Evolutionary conservation across 92 coral and sea anemone genomes (phyloP).

Genomic region (Isaurus tuberculatus): DNA sequence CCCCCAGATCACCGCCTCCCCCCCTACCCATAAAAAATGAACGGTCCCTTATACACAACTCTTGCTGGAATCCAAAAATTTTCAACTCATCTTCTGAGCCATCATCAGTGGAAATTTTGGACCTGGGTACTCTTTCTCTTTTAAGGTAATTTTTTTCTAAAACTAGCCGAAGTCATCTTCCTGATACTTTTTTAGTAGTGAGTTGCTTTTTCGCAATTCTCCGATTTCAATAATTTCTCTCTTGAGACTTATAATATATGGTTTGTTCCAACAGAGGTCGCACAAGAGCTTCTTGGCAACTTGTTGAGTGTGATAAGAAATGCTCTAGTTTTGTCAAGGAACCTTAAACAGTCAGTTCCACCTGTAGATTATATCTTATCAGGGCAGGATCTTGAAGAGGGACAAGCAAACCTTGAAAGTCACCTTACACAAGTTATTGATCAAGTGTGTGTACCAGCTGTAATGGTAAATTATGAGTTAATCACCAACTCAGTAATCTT

Average conservation of each 20-base stretch:
- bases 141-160: too few relatives aligned
- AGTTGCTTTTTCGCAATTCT: background rate
- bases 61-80: too few relatives aligned
- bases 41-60: too few relatives aligned
- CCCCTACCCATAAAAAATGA: too few relatives aligned
- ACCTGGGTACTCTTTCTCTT: too few relatives aligned
- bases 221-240: background rate
- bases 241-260: background rate
- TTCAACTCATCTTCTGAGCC: too few relatives aligned
- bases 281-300: slow-evolving; percentile 66
- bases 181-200: background rate
- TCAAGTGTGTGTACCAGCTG: slow-evolving; percentile 83
- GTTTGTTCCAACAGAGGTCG: slow-evolving; percentile 50
- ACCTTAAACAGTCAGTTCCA: slow-evolving; percentile 55
- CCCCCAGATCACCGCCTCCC: too few relatives aligned
- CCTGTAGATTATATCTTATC: slow-evolving; percentile 71
- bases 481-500: slow-evolving; percentile 68
- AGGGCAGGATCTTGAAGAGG: slow-evolving; percentile 36
- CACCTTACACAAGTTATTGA: slow-evolving; percentile 75
- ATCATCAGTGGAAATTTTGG: too few relatives aligned
- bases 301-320: slow-evolving; percentile 68
- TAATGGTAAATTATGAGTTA: slow-evolving; percentile 73
- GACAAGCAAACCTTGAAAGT: slow-evolving; percentile 26
- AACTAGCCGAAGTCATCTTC: too few relatives aligned
- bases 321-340: slow-evolving; percentile 56